phyloP scores from a whole-genome alignment of 2,113 vertebrate genomes.

The Nycticryphes semicollaris region DNA sequence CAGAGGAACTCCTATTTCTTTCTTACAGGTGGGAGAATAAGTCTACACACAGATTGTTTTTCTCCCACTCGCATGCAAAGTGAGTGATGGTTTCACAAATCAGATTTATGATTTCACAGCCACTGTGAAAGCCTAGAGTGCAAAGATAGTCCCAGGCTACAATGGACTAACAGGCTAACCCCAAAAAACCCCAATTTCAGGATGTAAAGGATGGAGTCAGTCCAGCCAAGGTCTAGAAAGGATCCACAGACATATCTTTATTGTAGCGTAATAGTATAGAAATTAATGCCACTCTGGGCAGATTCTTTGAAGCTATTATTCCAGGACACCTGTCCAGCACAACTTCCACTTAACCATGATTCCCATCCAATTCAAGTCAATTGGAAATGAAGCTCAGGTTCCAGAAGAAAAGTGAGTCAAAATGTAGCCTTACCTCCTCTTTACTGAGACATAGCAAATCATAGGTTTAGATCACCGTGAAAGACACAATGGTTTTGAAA shows the following conservation, averaged over 20 bases:
- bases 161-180: background rate
- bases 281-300: background rate
- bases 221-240: background rate
- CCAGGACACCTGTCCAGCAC: background rate
- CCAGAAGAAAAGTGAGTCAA: background rate
- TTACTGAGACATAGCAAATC: background rate
- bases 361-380: background rate
- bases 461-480: background rate
- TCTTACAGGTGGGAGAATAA: background rate
- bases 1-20: background rate
- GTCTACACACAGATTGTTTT: background rate
- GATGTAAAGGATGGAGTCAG: background rate
- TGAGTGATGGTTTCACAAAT: background rate
- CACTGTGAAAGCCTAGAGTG: background rate
- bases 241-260: background rate
- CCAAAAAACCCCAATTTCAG: fast-evolving
- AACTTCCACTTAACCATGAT: background rate
- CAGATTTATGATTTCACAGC: background rate
- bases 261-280: background rate
- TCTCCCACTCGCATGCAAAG: background rate
- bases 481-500: background rate
- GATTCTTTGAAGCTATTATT: background rate
- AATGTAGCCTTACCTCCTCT: background rate
- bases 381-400: background rate
- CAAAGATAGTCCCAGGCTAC: fast-evolving